Conservation (phyloP, 2,888 invertebrate genomes). For the Cantharis lateralis region DNA sequence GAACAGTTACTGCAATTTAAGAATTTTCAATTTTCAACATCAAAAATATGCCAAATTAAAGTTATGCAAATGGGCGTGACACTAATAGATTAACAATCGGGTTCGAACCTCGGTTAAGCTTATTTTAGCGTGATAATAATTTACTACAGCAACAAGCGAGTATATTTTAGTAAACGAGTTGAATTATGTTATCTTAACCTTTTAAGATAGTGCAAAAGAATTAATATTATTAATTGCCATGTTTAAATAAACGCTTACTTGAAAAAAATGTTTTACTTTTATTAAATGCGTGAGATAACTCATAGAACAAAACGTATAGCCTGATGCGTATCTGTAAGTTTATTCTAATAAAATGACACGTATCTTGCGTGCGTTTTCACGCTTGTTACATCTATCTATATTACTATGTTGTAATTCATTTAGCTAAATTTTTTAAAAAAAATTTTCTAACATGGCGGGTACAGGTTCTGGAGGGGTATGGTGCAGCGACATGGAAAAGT, state of each 20-base stretch:
- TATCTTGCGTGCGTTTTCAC: conserved; percentile 3
- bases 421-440: neutral
- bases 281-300: conserved; percentile 3
- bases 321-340: neutral
- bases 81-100: too few relatives aligned
- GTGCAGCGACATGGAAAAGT: neutral
- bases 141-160: too few relatives aligned
- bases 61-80: too few relatives aligned
- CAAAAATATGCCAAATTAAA: too few relatives aligned
- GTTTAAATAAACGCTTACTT: neutral
- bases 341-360: conserved; percentile 1
- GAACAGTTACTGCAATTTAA: too few relatives aligned
- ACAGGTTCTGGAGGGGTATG: neutral
- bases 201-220: neutral
- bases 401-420: neutral
- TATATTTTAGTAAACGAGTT: neutral
- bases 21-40: too few relatives aligned
- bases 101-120: too few relatives aligned
- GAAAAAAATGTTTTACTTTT: neutral
- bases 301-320: neutral
- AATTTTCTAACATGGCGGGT: neutral
- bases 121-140: too few relatives aligned
- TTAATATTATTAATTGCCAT: neutral
- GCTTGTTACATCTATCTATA: neutral
- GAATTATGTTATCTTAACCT: neutral